Percentiles rank a stretch among this genome's conserved stretches.
phyloP scores from a whole-genome alignment of 2,888 invertebrate species.

The Schrankia costaestrigalis region DNA sequence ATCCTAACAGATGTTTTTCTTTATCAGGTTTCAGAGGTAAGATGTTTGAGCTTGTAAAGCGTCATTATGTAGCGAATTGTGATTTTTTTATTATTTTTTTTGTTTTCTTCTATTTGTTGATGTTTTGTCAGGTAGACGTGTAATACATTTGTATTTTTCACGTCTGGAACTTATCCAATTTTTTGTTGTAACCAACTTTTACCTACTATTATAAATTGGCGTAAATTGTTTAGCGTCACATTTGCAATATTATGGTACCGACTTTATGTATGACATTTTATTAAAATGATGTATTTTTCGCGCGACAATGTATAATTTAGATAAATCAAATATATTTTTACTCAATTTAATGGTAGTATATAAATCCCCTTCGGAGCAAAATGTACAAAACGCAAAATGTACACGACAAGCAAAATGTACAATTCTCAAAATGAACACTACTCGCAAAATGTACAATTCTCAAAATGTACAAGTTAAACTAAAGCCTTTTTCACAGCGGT shows the following conservation, averaged over 20 bases:
- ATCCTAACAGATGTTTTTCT: slow-evolving; percentile 48
- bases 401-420: no score
- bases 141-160: slow-evolving; percentile 20
- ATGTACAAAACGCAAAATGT: no score
- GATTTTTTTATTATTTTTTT: slow-evolving; percentile 39
- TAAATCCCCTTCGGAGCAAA: no score
- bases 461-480: no score
- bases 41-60: slow-evolving; percentile 61
- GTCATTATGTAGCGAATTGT: slow-evolving; percentile 48
- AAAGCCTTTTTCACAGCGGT: no score
- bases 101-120: slow-evolving; percentile 21
- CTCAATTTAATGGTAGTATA: slow-evolving; percentile 21
- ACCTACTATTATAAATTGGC: slow-evolving; percentile 29
- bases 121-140: slow-evolving; percentile 13
- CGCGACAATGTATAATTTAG: no score
- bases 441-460: no score
- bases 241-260: slow-evolving; percentile 20
- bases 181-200: slow-evolving; percentile 25
- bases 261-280: slow-evolving; percentile 13
- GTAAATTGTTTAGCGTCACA: slow-evolving; percentile 20
- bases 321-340: no score
- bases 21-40: slow-evolving; percentile 76
- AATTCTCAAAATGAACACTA: no score
- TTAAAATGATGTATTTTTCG: no score
- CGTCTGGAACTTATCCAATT: slow-evolving; percentile 21